Evolutionary conservation across 2,113 vertebrate genomes (phyloP).

Genomic region (Poeciliopsis occidentalis): DNA sequence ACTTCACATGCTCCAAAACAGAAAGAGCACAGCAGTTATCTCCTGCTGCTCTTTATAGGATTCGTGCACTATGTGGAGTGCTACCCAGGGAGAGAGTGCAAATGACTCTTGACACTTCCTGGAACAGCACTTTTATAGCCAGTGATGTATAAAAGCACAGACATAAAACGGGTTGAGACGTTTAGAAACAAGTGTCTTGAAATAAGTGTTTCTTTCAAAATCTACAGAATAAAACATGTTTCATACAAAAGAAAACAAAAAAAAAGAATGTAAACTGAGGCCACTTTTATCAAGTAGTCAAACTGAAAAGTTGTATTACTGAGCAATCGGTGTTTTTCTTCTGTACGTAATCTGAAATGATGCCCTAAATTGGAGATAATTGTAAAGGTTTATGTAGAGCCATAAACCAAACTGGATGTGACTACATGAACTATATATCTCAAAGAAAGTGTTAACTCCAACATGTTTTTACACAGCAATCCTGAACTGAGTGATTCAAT

Average conservation of each 20-base stretch:
- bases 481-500: conserved; percentile 20
- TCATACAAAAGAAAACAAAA: too few relatives aligned
- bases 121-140: conserved; percentile 15
- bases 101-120: conserved; percentile 21
- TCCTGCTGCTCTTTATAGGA: conserved; percentile 67
- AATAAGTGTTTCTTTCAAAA: not conserved
- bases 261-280: not conserved
- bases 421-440: not conserved
- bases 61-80: conserved; percentile 24
- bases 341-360: too few relatives aligned
- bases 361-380: not conserved
- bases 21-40: conserved; percentile 64
- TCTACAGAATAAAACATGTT: too few relatives aligned
- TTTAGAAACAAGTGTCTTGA: not conserved
- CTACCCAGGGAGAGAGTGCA: conserved; percentile 32
- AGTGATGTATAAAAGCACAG: not conserved
- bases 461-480: conserved; percentile 7
- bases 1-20: conserved; percentile 61
- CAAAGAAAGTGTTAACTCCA: not conserved
- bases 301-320: not conserved
- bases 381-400: not conserved
- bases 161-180: not conserved
- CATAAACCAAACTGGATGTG: not conserved
- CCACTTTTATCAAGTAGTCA: not conserved
- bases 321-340: too few relatives aligned